Base-by-base conservation (phyloP, 2,113 vertebrate species). In the Pituophis catenifer region DNA sequence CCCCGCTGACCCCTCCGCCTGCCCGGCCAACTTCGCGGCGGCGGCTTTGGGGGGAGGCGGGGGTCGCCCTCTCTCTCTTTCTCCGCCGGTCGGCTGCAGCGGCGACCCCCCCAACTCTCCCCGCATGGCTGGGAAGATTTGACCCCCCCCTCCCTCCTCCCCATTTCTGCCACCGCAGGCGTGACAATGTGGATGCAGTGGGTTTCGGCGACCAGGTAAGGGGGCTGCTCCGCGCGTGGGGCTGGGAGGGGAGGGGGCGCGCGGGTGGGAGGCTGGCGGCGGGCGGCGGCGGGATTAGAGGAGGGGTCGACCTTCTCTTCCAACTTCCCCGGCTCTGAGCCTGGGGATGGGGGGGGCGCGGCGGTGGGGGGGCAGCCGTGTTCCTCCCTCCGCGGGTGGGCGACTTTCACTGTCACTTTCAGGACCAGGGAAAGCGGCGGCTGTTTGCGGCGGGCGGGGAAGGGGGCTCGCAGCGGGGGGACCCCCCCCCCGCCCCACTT, bases 161-260 rank as follows among this genome's bases (percentile, higher is more conserved):
- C 19, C 48, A 0, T 21, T 50, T 23, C 92, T 1, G 94, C 91
- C 90, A 91, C 91, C 92, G 96, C 95, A 97, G 95, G 96, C 97
- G 97, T 97, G 97, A 98, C 96, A 96, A 98, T 98, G 98, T 98
- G 98, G 98, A 97, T 98, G 93, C 96, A 96, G 96, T 96, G 96
- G 97, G 97, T 97, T 92, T 95, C 96, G 93, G 97, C 96, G 95
- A 97, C 95, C 97, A 98, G 98, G 97, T 98, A 97, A 97, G 97
- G 91, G 21, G 57, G 91, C 87, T 6, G 24, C 17, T 15, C 2
- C 9, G 52, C 24, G 11, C 26, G 8, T 9, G 19, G 38, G 8
- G 44, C 15, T 2, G 52, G 23, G n/a, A 19, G 44, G 44, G 29
- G 17, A 33, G 65, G 29, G 65, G 65, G 65, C 24, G 11, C 26